Percentiles rank a stretch among this genome's conserved stretches.
Conservation (phyloP, 2,113 vertebrate genomes). For the Empidonax alnorum region DNA sequence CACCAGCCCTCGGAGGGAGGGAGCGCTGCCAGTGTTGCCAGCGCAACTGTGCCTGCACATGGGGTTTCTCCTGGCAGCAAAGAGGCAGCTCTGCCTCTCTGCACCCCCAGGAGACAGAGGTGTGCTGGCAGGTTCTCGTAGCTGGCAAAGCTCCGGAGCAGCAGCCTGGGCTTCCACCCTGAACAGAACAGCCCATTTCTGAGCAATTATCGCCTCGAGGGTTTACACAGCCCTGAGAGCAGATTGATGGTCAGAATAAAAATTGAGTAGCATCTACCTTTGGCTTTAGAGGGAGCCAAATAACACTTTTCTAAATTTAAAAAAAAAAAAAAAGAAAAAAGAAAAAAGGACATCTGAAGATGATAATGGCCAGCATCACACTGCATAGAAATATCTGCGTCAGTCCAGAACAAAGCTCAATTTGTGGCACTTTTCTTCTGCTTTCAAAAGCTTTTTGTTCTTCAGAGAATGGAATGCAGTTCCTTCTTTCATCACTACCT, state of each 20-base stretch:
- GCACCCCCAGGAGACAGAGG: not conserved
- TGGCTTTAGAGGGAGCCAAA: not conserved
- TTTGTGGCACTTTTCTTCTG: slow-evolving; percentile 24
- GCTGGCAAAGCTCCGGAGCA: not conserved
- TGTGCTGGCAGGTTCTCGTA: not conserved
- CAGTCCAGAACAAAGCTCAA: not conserved
- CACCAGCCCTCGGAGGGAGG: not conserved
- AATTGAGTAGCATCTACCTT: not conserved
- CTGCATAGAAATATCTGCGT: not conserved
- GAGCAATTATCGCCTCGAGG: not conserved
- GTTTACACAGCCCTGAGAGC: not conserved
- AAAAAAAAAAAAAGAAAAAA: not conserved
- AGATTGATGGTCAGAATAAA: not conserved
- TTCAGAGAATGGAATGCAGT: not conserved
- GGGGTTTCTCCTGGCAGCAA: not conserved
- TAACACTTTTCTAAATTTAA: not conserved
- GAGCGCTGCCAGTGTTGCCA: not conserved
- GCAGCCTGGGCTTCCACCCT: not conserved
- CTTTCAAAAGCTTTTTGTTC: slow-evolving; percentile 23
- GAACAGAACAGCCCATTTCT: not conserved
- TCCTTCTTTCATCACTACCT: slow-evolving; percentile 40
- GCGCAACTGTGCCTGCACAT: not conserved
- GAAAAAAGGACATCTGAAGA: not conserved
- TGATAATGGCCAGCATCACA: not conserved
- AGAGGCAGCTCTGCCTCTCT: not conserved